Base-by-base conservation (phyloP, 2,113 vertebrate genomes). In the Alces alces region DNA sequence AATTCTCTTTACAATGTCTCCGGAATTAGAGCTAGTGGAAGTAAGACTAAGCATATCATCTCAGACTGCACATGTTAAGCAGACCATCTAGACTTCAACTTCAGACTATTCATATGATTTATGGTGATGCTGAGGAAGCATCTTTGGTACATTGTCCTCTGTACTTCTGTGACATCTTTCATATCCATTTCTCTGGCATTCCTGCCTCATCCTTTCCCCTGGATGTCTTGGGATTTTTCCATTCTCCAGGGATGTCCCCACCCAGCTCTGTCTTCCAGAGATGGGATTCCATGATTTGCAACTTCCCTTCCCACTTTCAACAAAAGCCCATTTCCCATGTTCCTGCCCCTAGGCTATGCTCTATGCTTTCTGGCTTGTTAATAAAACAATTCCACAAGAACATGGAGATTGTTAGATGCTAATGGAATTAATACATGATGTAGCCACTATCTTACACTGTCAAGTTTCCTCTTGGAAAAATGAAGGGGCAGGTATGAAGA, bases 391-490 rank as follows among this genome's bases (percentile, higher is more conserved):
- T 89, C 27, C 19, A 57, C 15, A 52, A n/a, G 66, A 95, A 73
- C 21, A 36, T 82, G 47, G 39, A 47, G 43, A 88, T 80, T 73
- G 30, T 83, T 86, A 84, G 70, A 97, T 6, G 39, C n/a, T 92
- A 96, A 96, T 76, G 52, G 57, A 82, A 89, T 90, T 83, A 86
- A 86, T 84, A 97, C 93, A 83, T 8, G 39, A 25, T 50, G 4
- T 28, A 92, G 25, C n/a, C 39, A 58, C 30, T 66, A 10, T 88
- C 57, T 97, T 64, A 66, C 45, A 84, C 80, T 92, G 23, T 73
- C 19, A 55, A 36, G 82, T 94, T 82, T 87, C 52, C 23, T 93
- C n/a, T 47, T 94, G 33, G 57, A 54, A 89, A 94, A 97, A 89
- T 91, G 86, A 89, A 93, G 61, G 57, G n/a, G 27, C 2, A 1